A percentile compares a stretch with the other conserved stretches of the same genome.
phyloP scores from a whole-genome alignment of 2,888 invertebrate genomes.

The Synergus umbraculus region DNA sequence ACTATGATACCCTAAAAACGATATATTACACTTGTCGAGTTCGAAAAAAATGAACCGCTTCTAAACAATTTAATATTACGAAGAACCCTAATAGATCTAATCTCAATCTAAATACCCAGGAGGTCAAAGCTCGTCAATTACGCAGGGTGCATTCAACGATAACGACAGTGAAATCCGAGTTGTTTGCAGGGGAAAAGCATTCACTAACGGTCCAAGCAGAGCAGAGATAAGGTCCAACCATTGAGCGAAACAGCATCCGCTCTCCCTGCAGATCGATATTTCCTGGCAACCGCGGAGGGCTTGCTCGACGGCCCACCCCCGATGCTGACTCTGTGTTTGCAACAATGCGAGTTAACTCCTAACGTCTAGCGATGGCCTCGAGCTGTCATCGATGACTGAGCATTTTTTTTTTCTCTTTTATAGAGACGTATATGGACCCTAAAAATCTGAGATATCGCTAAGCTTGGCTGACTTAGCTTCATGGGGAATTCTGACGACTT shows the following conservation, averaged over 20 bases:
- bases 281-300: slow-evolving; percentile 75
- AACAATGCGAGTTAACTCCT: slow-evolving; percentile 72
- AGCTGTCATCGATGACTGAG: slow-evolving; percentile 48
- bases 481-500: background rate
- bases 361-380: slow-evolving; percentile 64
- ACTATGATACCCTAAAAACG: background rate
- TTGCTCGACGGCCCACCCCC: slow-evolving; percentile 54
- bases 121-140: slow-evolving; percentile 24
- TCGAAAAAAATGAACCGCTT: background rate
- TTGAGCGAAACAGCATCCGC: slow-evolving; percentile 71
- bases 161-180: slow-evolving; percentile 55
- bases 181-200: slow-evolving; percentile 45
- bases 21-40: background rate
- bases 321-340: slow-evolving; percentile 70
- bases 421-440: slow-evolving; percentile 6
- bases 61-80: background rate
- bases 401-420: slow-evolving; percentile 40
- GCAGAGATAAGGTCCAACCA: slow-evolving; percentile 65
- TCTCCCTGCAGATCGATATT: slow-evolving; percentile 74
- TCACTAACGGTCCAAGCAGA: slow-evolving; percentile 42
- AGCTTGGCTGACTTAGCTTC: background rate
- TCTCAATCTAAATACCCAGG: background rate
- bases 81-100: background rate
- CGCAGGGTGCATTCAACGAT: slow-evolving; percentile 41
- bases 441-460: background rate